Evolutionary conservation across 1,140 invertebrate genomes (phyloP), one percentile per base, ranked within the genome.

Genomic region (Myzus persicae): DNA sequence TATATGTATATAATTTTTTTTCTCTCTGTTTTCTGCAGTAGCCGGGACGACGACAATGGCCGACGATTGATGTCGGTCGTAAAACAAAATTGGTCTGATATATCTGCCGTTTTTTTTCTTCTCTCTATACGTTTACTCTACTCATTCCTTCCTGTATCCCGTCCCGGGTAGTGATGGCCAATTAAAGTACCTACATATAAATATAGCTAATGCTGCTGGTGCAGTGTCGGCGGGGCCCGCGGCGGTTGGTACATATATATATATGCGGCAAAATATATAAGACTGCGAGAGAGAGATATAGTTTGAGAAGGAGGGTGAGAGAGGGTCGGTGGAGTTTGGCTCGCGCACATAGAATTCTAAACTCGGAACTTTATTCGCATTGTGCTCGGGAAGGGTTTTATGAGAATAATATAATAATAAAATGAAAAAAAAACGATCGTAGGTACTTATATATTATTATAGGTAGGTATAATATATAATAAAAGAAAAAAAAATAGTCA

Each of bases 61-160:
- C n/a, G 91, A 82, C 40, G 81, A 92, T 81, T 92, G 91, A 92
- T 82, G 91, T 92, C 91, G 81, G 76, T 84, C 91, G 91, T 92
- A 92, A 92, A 92, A 92, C 46, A 82, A 92, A 92, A 92, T 92
- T 51, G 91, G 91, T 92, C 46, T 91, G 67, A 91, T 91, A 76
- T 84, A 84, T 84, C 67, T 76, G 76, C 76, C 38, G 67, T 38
- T 92, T 84, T 84, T 38, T 38, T 44, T 82, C 46, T 44, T 36
- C 42, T 90, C 7, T 90, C 38, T 42, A 7, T 91, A 22, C 90
- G 18, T 76, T 59, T 76, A 76, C 31, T 76, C 59, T n/a, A n/a
- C n/a, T 76, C 59, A 76, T 91, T 40, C 40, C 20, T 91, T 76
- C 90, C 90, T 76, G 5, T 76, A n/a, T 67, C 31, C 59, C 9